Conservation (phyloP, 2,888 invertebrate genomes). For the Lobophora halterata region DNA sequence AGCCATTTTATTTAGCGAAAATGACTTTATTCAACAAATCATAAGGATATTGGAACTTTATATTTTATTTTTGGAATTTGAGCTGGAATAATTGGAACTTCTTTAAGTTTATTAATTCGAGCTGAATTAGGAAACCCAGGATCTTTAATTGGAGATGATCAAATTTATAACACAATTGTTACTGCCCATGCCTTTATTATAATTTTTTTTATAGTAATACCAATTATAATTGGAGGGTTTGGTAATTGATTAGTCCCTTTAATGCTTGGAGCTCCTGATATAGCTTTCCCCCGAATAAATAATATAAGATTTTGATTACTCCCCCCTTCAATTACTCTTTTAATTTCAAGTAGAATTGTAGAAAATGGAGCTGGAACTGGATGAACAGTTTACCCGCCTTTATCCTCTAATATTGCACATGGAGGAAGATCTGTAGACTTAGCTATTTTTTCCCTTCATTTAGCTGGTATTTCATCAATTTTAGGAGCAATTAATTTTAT, state of each 20-base stretch:
- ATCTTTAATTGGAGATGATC: slow-evolving; percentile 85
- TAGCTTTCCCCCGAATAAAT: slow-evolving; percentile 91
- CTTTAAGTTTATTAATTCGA: slow-evolving; percentile 86
- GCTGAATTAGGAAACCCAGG: slow-evolving; percentile 85
- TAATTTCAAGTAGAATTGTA: slow-evolving; percentile 83
- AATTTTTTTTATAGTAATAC: slow-evolving; percentile 90
- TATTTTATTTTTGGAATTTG: slow-evolving; percentile 86
- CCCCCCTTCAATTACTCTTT: slow-evolving; percentile 84
- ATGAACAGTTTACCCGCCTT: slow-evolving; percentile 88
- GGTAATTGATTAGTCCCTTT: slow-evolving; percentile 90
- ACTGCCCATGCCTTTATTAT: slow-evolving; percentile 91
- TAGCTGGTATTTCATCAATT: slow-evolving; percentile 87
- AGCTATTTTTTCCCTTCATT: slow-evolving; percentile 88
- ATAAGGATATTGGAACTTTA: slow-evolving; percentile 88
- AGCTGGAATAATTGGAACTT: slow-evolving; percentile 85
- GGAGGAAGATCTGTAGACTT: slow-evolving; percentile 86
- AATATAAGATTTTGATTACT: slow-evolving; percentile 91
- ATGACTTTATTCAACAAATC: slow-evolving; percentile 86
- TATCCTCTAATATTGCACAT: slow-evolving; percentile 83
- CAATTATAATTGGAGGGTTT: slow-evolving; percentile 90
- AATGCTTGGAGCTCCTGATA: slow-evolving; percentile 89
- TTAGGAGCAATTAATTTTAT: slow-evolving; percentile 91
- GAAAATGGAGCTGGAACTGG: slow-evolving; percentile 88
- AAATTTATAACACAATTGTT: slow-evolving; percentile 89
- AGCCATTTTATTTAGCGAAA: slow-evolving; percentile 83